Evolutionary conservation across 2,888 invertebrate species (phyloP).

Genomic region (Limnephilus rhombicus): DNA sequence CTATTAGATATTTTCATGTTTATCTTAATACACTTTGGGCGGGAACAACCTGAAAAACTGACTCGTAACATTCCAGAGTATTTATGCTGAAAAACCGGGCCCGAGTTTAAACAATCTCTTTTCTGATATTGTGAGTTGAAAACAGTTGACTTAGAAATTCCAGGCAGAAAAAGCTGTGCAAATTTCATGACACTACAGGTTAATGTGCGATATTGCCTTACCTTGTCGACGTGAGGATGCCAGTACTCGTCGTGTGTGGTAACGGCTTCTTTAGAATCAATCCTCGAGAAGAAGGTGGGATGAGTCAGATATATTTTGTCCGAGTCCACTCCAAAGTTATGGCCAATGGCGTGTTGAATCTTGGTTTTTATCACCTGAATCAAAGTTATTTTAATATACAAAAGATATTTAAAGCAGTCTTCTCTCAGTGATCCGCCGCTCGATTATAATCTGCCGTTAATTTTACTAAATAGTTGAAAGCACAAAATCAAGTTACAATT

Average conservation of each 20-base stretch:
- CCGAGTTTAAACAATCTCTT: too few species aligned
- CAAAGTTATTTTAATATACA: conserved; percentile 13
- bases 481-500: too few species aligned
- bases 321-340: conserved; percentile 84
- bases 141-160: background rate
- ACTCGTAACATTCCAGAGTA: too few species aligned
- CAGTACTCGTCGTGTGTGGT: conserved; percentile 93
- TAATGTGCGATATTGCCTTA: conserved; percentile 70
- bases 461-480: too few species aligned
- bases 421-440: too few species aligned
- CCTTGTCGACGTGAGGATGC: conserved; percentile 93
- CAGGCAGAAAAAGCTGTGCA: background rate
- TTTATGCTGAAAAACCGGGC: too few species aligned
- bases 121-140: background rate
- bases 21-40: too few species aligned
- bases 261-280: conserved; percentile 83
- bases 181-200: background rate
- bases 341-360: conserved; percentile 86
- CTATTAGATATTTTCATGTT: too few species aligned
- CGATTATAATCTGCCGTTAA: too few species aligned
- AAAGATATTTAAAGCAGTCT: background rate
- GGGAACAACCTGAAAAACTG: too few species aligned
- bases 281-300: conserved; percentile 92
- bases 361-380: conserved; percentile 84
- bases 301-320: conserved; percentile 86